These are phyloP conservation scores for Eonycteris spelaea DNA, from an alignment of 2,113 vertebrate species.

Conservation along the genomic window DNA sequence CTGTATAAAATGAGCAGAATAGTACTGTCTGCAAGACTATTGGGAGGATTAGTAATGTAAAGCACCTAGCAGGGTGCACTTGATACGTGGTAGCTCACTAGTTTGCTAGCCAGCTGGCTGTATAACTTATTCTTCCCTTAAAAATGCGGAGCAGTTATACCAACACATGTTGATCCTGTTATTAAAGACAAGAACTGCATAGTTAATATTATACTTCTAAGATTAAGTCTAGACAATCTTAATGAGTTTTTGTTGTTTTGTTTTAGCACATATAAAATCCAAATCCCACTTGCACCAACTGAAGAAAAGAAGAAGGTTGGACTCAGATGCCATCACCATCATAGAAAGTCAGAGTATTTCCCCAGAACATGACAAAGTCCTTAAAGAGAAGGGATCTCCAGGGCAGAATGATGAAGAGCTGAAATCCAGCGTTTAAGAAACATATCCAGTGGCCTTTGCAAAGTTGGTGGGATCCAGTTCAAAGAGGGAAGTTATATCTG, in stretches of 20 bases:
- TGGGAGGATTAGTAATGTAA: background rate
- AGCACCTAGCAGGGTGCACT: background rate
- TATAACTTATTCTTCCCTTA: background rate
- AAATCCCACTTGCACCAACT: constrained; percentile 91
- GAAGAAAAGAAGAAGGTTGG: constrained; percentile 88
- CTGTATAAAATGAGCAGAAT: background rate
- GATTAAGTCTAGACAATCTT: constrained; percentile 11
- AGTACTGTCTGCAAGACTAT: background rate
- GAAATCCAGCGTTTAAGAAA: constrained; percentile 21
- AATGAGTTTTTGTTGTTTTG: constrained; percentile 44
- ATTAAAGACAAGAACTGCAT: constrained; percentile 1
- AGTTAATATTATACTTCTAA: constrained; percentile 30
- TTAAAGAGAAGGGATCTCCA: background rate
- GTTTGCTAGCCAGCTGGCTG: background rate
- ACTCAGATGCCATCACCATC: constrained; percentile 23
- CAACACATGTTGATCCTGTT: background rate
- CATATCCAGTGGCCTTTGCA: background rate
- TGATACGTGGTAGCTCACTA: background rate
- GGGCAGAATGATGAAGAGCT: background rate
- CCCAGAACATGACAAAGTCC: background rate
- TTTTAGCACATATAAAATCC: constrained; percentile 92
- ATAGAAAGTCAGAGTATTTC: background rate
- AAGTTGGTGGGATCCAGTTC: background rate
- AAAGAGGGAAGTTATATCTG: background rate
- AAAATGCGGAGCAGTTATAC: background rate